Evolutionary conservation across 2,888 invertebrate genomes (phyloP).

Genomic region (Apeira syringaria): DNA sequence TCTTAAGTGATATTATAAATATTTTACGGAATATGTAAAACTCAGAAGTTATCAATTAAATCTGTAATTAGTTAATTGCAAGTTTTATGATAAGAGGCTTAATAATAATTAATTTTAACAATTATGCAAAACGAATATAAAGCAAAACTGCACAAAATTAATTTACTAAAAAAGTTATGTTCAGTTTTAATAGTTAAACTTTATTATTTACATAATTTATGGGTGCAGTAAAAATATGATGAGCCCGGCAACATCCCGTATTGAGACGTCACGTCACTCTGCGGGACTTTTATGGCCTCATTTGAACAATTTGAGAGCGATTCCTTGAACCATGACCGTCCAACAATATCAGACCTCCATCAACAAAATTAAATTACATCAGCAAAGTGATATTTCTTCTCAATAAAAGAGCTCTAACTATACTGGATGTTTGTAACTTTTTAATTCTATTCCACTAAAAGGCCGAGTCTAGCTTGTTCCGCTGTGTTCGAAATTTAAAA

Average conservation of each 20-base stretch:
- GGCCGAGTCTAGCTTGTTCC: constrained; percentile 42
- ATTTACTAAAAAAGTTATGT: constrained; percentile 19
- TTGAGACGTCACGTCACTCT: constrained; percentile 65
- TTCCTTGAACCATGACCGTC: constrained; percentile 69
- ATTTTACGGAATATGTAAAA: constrained; percentile 10
- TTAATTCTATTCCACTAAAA: constrained; percentile 45
- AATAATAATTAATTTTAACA: constrained; percentile 5
- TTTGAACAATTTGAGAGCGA: constrained; percentile 69
- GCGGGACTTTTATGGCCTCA: constrained; percentile 72
- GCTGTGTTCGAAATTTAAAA: constrained; percentile 59
- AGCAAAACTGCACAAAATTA: constrained; percentile 32
- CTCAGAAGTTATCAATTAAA: not conserved
- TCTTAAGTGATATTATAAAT: constrained; percentile 10
- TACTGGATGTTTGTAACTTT: constrained; percentile 40
- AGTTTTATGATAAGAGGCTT: not conserved
- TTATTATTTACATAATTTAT: constrained; percentile 64
- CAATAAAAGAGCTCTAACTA: constrained; percentile 34
- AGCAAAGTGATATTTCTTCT: constrained; percentile 18
- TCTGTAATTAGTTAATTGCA: not conserved
- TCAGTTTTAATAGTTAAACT: constrained; percentile 40
- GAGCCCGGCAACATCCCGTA: constrained; percentile 60
- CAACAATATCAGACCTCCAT: constrained; percentile 43
- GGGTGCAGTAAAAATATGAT: constrained; percentile 72
- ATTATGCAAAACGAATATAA: not conserved
- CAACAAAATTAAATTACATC: constrained; percentile 26